phyloP scores from a whole-genome alignment of 2,888 invertebrate species.

The Aelia acuminata region DNA sequence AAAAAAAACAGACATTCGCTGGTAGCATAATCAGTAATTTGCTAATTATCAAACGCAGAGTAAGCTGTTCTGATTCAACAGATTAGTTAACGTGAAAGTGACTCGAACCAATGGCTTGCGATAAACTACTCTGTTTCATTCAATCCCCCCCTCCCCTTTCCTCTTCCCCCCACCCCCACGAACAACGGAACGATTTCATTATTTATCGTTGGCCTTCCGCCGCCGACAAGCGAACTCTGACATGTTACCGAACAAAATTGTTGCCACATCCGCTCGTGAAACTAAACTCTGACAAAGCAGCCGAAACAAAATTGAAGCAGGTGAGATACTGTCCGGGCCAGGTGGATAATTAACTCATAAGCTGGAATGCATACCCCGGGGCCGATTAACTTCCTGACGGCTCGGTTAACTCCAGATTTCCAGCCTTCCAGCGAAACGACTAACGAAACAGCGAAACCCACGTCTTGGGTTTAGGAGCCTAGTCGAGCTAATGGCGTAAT shows the following conservation, averaged over 20 bases:
- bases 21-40: background rate
- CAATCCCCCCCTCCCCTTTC: background rate
- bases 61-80: background rate
- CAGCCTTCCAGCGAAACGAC: background rate
- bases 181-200: background rate
- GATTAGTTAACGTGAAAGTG: background rate
- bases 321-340: background rate
- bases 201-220: background rate
- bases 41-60: background rate
- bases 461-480: background rate
- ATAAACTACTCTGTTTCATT: constrained; percentile 2
- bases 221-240: background rate
- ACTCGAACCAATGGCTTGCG: background rate
- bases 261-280: background rate
- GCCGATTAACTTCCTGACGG: constrained; percentile 24
- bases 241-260: background rate
- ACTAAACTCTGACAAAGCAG: background rate
- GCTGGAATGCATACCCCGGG: constrained; percentile 5
- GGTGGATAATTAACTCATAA: constrained; percentile 24
- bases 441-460: no score
- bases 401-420: background rate
- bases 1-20: no score
- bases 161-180: background rate
- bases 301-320: background rate
- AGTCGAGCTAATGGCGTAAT: background rate